Evolutionary conservation across 1,140 invertebrate genomes (phyloP).

Genomic region (Leptopilina boulardi): DNA sequence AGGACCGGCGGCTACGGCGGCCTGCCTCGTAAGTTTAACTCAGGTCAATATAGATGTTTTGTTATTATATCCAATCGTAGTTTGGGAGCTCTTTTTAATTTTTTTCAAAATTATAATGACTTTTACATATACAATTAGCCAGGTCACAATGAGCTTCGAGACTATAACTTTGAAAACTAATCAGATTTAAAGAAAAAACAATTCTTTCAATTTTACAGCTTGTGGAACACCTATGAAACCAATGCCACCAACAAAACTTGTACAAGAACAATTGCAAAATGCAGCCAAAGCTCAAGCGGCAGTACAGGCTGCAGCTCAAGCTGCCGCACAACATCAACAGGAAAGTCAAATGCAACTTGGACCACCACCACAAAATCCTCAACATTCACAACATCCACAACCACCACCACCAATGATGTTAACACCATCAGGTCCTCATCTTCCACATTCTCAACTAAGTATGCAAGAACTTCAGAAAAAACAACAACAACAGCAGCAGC

Average conservation of each 20-base stretch:
- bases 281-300: constrained; percentile 72
- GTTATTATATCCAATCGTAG: constrained; percentile 71
- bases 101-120: too few species aligned
- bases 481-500: constrained; percentile 80
- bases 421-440: constrained; percentile 69
- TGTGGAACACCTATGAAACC: constrained; percentile 85
- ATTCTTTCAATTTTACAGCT: constrained; percentile 74
- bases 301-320: constrained; percentile 69
- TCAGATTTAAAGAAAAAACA: constrained; percentile 36
- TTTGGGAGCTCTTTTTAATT: constrained; percentile 67
- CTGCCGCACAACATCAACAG: constrained; percentile 73
- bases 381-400: constrained; percentile 64
- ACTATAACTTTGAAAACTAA: constrained; percentile 55
- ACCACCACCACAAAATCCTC: constrained; percentile 70
- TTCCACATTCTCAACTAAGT: constrained; percentile 67
- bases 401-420: constrained; percentile 71
- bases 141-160: constrained; percentile 65
- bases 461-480: constrained; percentile 85
- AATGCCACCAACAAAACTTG: constrained; percentile 86
- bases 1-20: constrained; percentile 94
- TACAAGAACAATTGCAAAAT: constrained; percentile 80
- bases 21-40: constrained; percentile 84
- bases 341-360: constrained; percentile 72
- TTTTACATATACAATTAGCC: too few species aligned
- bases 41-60: constrained; percentile 77